Evolutionary conservation across 2,888 invertebrate species (phyloP), one percentile per base, ranked within the genome.

Genomic region (Pristionchus exspectatus): DNA sequence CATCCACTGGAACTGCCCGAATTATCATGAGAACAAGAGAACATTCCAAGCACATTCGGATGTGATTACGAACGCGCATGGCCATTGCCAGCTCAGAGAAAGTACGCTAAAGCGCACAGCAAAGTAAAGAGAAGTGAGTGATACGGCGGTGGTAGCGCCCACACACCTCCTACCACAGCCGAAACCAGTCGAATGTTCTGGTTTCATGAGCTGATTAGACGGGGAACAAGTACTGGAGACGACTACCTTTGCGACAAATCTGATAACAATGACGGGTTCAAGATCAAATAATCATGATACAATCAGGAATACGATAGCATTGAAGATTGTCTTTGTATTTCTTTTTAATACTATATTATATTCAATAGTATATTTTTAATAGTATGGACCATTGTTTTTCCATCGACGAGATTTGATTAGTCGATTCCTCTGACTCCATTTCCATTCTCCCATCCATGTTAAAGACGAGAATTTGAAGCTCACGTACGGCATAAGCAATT

Each of bases 1-100:
- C 84, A 84, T 84, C 16, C 38, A n/a, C 74, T 74, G 74, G 30
- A 74, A 33, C n/a, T n/a, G n/a, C n/a, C n/a, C n/a, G n/a, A n/a
- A n/a, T n/a, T n/a, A n/a, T 33, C 2, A 7, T 38, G 33, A 56
- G 1, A 12, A 21, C n/a, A 63, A n/a, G 63, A 63, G n/a, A n/a
- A n/a, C n/a, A n/a, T n/a, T n/a, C n/a, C n/a, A n/a, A n/a, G n/a
- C n/a, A n/a, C n/a, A 63, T 63, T 18, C 18, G 18, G 59, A 24
- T 59, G 63, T 24, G 63, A 63, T 4, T n/a, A n/a, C 7, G 63
- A 63, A 63, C 44, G 44, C 10, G 10, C 10, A 50, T 50, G 4
- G 44, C 7, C 12, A 50, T 50, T 50, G 59, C 4, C 59, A 63
- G n/a, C n/a, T 24, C 1, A 24, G 10, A 24, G n/a, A n/a, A 63